These are phyloP conservation scores for Clarias laeviceps DNA, from an alignment of 2,797 vertebrate genomes.

Conservation along the genomic window DNA sequence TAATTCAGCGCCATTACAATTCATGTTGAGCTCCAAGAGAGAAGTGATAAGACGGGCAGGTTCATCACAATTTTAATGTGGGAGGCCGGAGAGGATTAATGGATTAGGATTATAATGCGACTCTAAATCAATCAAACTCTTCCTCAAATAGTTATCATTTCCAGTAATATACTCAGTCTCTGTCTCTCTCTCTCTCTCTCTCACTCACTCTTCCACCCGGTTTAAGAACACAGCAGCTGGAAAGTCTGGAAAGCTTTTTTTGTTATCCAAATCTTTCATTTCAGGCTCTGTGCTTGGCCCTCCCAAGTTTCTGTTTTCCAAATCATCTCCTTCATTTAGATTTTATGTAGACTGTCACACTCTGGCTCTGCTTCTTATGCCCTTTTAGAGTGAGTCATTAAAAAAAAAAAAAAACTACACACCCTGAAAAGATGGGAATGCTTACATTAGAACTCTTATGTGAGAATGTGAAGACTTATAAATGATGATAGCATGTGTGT, in stretches of 20 bases:
- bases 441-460: background rate
- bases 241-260: background rate
- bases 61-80: background rate
- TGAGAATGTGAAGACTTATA: background rate
- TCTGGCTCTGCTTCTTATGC: background rate
- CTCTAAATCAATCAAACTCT: background rate
- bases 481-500: background rate
- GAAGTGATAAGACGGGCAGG: background rate
- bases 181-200: background rate
- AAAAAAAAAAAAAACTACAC: background rate
- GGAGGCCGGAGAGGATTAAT: conserved; percentile 10
- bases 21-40: background rate
- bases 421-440: background rate
- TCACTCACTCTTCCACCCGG: too few relatives aligned
- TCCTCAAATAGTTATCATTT: background rate
- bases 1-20: background rate
- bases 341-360: background rate
- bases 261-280: background rate
- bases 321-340: background rate
- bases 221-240: background rate
- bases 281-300: too few relatives aligned
- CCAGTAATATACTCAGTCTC: background rate
- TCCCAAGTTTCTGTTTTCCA: background rate
- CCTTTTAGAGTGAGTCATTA: background rate
- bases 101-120: conserved; percentile 19